Base-by-base conservation (phyloP, 1,140 invertebrate species). In the Cydia pomonella region DNA sequence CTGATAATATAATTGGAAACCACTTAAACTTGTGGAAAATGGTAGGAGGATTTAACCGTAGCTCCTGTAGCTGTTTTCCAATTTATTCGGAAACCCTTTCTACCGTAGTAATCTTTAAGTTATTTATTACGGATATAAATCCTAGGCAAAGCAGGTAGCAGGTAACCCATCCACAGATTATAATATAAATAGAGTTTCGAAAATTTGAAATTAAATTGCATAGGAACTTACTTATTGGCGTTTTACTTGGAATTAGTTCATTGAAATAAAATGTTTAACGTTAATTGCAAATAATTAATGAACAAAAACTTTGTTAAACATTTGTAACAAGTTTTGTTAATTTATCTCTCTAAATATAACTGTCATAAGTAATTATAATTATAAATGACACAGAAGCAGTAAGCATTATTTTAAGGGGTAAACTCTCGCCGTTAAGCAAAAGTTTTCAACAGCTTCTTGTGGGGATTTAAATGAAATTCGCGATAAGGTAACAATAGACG, bases 101-200 rank as follows among this genome's bases (percentile, higher is more conserved):
- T n/a, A 66, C 63, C 27, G 27, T 16, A 25, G 44, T 64, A 29
- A 66, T 66, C 63, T 66, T 33, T 33, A 33, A 33, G 63, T 66
- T 66, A 66, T 66, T 66, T n/a, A 66, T 66, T 38, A 25, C 23
- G 29, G 63, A n/a, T n/a, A 29, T 66, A 66, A 66, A 66, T 66
- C 29, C 63, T 66, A 27, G 63, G 33, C 63, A 66, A 33, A 64
- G 25, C 38, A 41, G 33, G 2, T 38, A 41, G 12, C 38, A 16
- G n/a, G n/a, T n/a, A n/a, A 29, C 16, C 63, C 16, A 66, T 27
- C 23, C 63, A 29, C 63, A 66, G 63, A 66, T 66, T 66, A 66
- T 33, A 53, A 0, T 66, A 66, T 66, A n/a, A 66, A 66, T 29
- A 16, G 6, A 66, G 63, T n/a, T 66, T 18, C 18, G 33, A 18